Percentiles rank a stretch among this genome's conserved stretches.
phyloP scores from a whole-genome alignment of 2,113 vertebrate genomes.

The Mesembrinibis cayennensis region DNA sequence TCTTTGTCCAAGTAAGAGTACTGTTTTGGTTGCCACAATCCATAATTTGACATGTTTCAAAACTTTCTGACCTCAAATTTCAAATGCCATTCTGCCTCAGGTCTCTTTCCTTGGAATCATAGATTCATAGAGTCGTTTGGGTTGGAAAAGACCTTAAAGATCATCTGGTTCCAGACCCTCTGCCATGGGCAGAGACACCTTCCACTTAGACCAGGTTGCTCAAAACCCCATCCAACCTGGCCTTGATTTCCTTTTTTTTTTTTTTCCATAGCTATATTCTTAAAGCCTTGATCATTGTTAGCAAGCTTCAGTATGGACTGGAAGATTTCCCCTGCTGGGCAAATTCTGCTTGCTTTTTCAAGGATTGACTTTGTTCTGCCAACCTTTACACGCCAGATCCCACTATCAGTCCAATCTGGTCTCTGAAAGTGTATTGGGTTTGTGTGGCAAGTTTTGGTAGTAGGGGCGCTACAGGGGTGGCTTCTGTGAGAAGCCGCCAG shows the following conservation, averaged over 20 bases:
- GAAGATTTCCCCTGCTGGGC: background rate
- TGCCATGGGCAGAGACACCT: no score
- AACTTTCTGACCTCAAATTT: background rate
- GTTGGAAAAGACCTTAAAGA: no score
- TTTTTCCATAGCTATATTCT: background rate
- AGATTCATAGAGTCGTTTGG: no score
- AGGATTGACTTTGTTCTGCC: background rate
- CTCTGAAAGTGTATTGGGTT: background rate
- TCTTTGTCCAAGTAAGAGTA: background rate
- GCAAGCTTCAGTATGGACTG: background rate
- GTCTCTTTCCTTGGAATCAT: background rate
- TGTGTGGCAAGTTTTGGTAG: no score
- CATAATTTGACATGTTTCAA: background rate
- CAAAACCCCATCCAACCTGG: no score
- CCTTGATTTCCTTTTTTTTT: background rate
- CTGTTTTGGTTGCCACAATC: background rate
- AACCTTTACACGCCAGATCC: background rate
- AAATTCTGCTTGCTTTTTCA: background rate
- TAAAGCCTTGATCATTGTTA: background rate
- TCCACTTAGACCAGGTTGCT: no score
- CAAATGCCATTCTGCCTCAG: background rate
- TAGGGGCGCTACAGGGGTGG: no score
- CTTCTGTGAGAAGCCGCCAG: no score
- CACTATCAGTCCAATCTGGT: background rate
- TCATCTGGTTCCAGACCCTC: no score